A percentile compares a stretch with the other conserved stretches of the same genome.
Conservation (phyloP, 2,888 invertebrate genomes). For the Cephus pygmeus region DNA sequence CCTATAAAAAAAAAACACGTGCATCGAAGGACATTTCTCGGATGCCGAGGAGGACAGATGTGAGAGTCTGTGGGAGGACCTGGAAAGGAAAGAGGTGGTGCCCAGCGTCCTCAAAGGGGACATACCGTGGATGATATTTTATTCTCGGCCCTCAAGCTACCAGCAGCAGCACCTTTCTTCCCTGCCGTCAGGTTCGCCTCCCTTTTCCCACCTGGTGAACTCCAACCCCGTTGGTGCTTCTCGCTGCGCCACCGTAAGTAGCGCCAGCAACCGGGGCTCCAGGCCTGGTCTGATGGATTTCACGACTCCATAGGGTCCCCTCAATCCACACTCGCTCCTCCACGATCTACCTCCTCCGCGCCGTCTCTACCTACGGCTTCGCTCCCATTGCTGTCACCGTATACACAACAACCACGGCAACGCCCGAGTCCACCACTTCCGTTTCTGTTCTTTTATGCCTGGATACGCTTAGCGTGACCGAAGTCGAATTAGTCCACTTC, state of each 20-base stretch:
- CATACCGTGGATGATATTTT: conserved; percentile 57
- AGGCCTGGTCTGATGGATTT: conserved; percentile 60
- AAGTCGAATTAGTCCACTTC: neutral
- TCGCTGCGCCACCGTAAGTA: conserved; percentile 51
- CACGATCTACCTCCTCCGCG: conserved; percentile 30
- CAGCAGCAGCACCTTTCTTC: conserved; percentile 9
- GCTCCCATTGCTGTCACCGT: neutral
- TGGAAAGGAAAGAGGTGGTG: conserved; percentile 29
- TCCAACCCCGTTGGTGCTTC: conserved; percentile 49
- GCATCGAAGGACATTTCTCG: neutral
- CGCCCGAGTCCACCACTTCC: neutral
- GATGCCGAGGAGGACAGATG: neutral
- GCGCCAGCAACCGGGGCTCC: conserved; percentile 52
- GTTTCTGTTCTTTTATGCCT: neutral
- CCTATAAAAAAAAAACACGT: neutral
- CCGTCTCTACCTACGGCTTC: conserved; percentile 1
- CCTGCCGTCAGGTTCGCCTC: conserved; percentile 10
- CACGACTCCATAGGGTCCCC: conserved; percentile 60
- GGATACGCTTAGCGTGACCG: neutral
- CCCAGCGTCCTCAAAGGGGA: conserved; percentile 51
- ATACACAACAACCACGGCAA: neutral
- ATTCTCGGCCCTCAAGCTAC: conserved; percentile 47
- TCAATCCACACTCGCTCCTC: conserved; percentile 54
- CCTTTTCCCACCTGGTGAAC: conserved; percentile 32
- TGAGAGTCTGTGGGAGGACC: neutral